Conservation (phyloP, 2,797 vertebrate species). For the Diplodus puntazzo region DNA sequence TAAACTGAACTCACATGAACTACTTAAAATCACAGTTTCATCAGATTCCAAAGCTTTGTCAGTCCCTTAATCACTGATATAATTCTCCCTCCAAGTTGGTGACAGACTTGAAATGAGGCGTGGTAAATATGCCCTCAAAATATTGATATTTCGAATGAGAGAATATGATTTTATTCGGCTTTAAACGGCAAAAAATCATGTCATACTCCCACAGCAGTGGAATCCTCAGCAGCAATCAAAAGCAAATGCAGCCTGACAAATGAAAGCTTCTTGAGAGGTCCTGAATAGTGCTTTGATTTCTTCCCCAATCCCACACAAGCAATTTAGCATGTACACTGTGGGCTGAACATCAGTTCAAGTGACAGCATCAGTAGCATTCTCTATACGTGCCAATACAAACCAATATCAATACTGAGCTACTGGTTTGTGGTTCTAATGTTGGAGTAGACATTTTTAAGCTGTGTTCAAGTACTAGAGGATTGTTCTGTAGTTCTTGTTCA, state of each 20-base stretch:
- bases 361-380: constrained; percentile 12
- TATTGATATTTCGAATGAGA: constrained; percentile 27
- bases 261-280: constrained; percentile 56
- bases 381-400: neutral
- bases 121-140: constrained; percentile 20
- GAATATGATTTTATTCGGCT: constrained; percentile 14
- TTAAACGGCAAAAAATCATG: constrained; percentile 3
- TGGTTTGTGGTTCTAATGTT: neutral
- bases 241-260: constrained; percentile 55
- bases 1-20: neutral
- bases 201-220: constrained; percentile 20
- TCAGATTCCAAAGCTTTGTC: neutral
- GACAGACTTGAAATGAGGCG: constrained; percentile 16
- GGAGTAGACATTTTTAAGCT: neutral
- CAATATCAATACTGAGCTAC: neutral
- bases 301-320: constrained; percentile 46
- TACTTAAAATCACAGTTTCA: neutral
- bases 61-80: neutral
- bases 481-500: neutral
- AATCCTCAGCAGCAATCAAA: constrained; percentile 52
- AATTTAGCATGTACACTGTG: constrained; percentile 32
- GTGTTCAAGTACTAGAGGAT: neutral
- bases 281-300: constrained; percentile 69
- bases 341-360: constrained; percentile 18
- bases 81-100: neutral